phyloP scores from a whole-genome alignment of 2,888 invertebrate genomes.

The Tiphia femorata region DNA sequence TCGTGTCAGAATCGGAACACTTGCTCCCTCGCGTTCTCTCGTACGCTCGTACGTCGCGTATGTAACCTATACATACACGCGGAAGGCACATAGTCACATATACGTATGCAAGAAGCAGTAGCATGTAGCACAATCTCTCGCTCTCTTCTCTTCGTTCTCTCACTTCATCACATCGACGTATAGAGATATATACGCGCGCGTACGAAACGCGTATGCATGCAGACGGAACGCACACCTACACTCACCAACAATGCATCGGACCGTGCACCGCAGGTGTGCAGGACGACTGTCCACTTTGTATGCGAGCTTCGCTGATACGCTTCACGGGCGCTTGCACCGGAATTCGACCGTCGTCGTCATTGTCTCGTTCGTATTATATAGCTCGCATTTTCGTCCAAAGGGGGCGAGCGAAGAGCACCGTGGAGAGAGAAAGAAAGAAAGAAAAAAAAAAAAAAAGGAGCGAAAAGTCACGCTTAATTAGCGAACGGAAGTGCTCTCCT shows the following conservation, averaged over 20 bases:
- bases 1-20: conserved; percentile 50
- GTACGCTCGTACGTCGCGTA: conserved; percentile 19
- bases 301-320: conserved; percentile 13
- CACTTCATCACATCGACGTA: conserved; percentile 7
- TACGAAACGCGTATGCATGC: too few relatives aligned
- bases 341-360: conserved; percentile 17
- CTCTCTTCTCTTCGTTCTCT: conserved; percentile 6
- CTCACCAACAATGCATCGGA: conserved; percentile 59
- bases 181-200: conserved; percentile 7
- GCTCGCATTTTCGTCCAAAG: conserved; percentile 15
- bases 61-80: conserved; percentile 20
- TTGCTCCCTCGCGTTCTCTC: conserved; percentile 33
- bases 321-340: conserved; percentile 29
- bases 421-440: neutral
- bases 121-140: conserved; percentile 8
- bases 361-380: conserved; percentile 13
- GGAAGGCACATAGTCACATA: conserved; percentile 23
- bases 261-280: conserved; percentile 55
- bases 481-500: conserved; percentile 48
- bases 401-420: conserved; percentile 7
- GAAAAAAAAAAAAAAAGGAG: conserved; percentile 12
- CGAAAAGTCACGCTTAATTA: conserved; percentile 46
- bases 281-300: conserved; percentile 26
- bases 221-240: conserved; percentile 37
- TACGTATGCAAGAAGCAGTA: conserved; percentile 4